Evolutionary conservation across 2,888 invertebrate species (phyloP), one percentile per base, ranked within the genome.

Genomic region (Spisula subtruncata): DNA sequence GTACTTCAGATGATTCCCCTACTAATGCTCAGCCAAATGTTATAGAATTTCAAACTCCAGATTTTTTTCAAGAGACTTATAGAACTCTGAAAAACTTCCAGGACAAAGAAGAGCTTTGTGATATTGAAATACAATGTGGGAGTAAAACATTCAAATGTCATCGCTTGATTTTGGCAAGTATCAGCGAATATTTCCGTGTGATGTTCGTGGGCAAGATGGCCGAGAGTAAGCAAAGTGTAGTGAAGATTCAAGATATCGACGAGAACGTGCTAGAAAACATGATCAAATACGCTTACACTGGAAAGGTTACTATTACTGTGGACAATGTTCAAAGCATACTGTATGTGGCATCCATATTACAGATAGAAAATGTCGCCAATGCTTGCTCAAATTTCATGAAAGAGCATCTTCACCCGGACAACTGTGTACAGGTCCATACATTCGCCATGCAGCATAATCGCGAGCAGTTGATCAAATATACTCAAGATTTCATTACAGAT

Each of bases 301-400:
- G 96, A 54, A 96, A 96, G 87, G 96, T 97, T 35, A 92, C 93
- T 16, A 94, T 97, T 8, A 96, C 95, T 66, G 95, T 96, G 2
- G 96, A 96, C 16, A 97, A 97, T 93, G 97, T 97, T 12, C 97
- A 97, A 94, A 95, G 95, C 6, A 92, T 97, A n/a, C 94, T 97
- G 25, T 97, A 97, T 93, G 97, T 97, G 1, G 96, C 97, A 1
- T 96, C 97, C 32, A 96, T 97, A 83, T 94, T 97, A 10, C 97
- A 97, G 95, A 96, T 97, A 80, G 97, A 97, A 88, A 93, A 95
- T 35, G 97, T 97, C 8, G 96, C 97, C 20, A 93, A 95, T 51
- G 97, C 96, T 0, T 97, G 97, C 89, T 96, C 97, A 91, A 95
- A 96, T 60, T 97, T 97, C 94, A 96, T 97, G 96, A 96, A 96